phyloP scores from a whole-genome alignment of 35 echinoderm and acorn worm species.

The Heliocidaris erythrogramma region DNA sequence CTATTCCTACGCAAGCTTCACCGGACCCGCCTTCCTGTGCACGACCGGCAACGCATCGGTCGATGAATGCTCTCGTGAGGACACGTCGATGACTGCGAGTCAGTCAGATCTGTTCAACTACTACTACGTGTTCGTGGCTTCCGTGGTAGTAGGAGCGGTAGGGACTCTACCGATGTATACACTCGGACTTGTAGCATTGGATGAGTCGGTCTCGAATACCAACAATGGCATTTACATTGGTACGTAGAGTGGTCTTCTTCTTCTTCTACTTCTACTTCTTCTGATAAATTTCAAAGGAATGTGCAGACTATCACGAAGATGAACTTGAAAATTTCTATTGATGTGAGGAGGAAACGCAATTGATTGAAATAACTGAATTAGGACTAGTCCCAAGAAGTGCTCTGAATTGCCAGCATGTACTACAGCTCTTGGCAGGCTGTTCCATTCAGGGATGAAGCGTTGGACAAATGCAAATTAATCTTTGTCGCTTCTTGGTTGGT shows the following conservation, averaged over 20 bases:
- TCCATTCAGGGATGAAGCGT: too few relatives aligned
- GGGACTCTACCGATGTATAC: conserved; percentile 69
- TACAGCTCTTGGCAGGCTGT: too few relatives aligned
- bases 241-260: not conserved
- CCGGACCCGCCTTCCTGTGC: conserved; percentile 14
- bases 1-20: conserved; percentile 25
- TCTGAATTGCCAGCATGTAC: too few relatives aligned
- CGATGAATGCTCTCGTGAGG: not conserved
- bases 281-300: not conserved
- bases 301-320: not conserved
- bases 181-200: conserved; percentile 70
- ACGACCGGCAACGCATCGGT: not conserved
- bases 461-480: too few relatives aligned
- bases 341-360: not conserved
- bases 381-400: not conserved
- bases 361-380: not conserved
- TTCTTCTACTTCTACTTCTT: not conserved
- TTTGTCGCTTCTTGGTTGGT: too few relatives aligned
- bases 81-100: not conserved
- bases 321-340: not conserved
- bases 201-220: conserved; percentile 71
- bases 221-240: conserved; percentile 70
- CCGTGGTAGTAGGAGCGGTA: conserved; percentile 63
- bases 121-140: conserved; percentile 68
- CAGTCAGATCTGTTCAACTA: conserved; percentile 46